phyloP scores from a whole-genome alignment of 1,140 invertebrate species.

The Leptinotarsa lineolata region DNA sequence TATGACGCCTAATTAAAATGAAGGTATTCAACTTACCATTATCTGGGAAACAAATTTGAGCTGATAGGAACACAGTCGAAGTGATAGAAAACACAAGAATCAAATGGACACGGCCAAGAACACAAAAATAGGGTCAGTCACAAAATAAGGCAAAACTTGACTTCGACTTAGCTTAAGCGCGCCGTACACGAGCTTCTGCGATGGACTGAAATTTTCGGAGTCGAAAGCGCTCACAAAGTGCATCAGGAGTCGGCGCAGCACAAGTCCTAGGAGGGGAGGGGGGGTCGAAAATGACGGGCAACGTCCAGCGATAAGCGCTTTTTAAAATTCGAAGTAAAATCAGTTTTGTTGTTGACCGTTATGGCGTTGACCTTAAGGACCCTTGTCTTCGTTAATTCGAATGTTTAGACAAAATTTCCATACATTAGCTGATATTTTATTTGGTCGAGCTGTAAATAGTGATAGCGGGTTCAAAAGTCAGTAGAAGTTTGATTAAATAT shows the following conservation, averaged over 20 bases:
- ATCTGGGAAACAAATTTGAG: conserved; percentile 9
- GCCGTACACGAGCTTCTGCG: conserved; percentile 3
- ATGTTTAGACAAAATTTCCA: conserved; percentile 14
- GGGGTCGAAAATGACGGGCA: conserved; percentile 35
- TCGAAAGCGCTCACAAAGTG: conserved; percentile 18
- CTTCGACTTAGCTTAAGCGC: background rate
- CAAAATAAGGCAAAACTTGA: conserved; percentile 8
- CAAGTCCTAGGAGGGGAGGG: background rate
- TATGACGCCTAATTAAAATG: too few species aligned
- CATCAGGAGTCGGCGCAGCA: conserved; percentile 19
- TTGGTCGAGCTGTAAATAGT: conserved; percentile 11
- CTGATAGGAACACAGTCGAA: background rate
- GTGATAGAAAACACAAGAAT: conserved; percentile 3
- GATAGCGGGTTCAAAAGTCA: conserved; percentile 16
- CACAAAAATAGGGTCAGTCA: conserved; percentile 11
- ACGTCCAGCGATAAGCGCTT: conserved; percentile 39
- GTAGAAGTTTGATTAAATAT: background rate
- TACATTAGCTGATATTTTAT: conserved; percentile 9
- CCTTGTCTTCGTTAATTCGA: conserved; percentile 20
- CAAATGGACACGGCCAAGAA: background rate
- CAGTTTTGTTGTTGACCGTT: conserved; percentile 30
- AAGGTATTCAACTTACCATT: conserved; percentile 17
- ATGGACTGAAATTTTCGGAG: conserved; percentile 17
- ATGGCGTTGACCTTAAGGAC: conserved; percentile 40
- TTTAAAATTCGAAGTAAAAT: conserved; percentile 38